Base-by-base conservation (phyloP, 1,140 invertebrate species). In the Cyclina sinensis region DNA sequence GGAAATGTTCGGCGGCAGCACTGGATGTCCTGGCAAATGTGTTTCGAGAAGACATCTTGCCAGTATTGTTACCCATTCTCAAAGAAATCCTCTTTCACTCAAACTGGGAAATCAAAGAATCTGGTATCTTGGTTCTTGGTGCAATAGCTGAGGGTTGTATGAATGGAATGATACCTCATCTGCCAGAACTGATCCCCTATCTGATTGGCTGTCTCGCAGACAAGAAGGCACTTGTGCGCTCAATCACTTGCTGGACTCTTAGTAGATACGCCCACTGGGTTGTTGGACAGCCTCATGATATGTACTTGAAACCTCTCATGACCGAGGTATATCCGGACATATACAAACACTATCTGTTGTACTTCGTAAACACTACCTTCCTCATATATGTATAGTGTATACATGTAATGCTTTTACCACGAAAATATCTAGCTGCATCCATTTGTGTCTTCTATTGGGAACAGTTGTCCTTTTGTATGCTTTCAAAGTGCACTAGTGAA, bases 131-230 rank as follows among this genome's bases (percentile, higher is more conserved):
- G 30, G 98, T 99, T 14, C 95, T 99, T 51, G 99, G 99, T 89
- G 99, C 99, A 18, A 99, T 99, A 90, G 99, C 99, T n/a, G 99
- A 99, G 97, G 99, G 99, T 85, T 99, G 99, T 94, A 99, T 99
- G 98, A 97, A 96, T 82, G 99, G 99, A 88, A 99, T 99, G 98
- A 97, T 99, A 65, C 98, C 97, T 30, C 99, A 99, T 96, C 96
- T 99, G 89, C 97, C 98, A 0, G 99, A 99, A 96, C 96, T 99
- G 9, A 98, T 99, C 92, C 99, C 99, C 0, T 99, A 99, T 96
- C 96, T 99, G 78, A 99, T 99, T 78, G 97, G 97, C 88, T 99
- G 98, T 95, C 96, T 99, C 79, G 97, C 97, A 39, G 99, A 99
- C 95, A 98, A 98, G 94, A 99, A 99, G 96, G 98, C 99, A 0